Conservation (phyloP, 1,140 invertebrate species). For the Trachymyrmex septentrionalis region DNA sequence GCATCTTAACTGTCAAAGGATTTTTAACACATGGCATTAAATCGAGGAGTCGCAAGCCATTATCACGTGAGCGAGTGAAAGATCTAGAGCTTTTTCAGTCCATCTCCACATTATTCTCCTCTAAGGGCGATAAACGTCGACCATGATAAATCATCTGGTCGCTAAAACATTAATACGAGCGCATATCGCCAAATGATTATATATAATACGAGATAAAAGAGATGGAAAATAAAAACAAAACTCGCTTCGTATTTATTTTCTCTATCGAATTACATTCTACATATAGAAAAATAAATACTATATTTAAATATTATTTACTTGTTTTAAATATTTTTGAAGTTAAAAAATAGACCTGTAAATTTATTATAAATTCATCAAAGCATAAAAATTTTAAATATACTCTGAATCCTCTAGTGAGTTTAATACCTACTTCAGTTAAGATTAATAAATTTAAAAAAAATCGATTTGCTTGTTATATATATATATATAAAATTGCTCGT, state of each 20-base stretch:
- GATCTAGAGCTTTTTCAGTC: conserved; percentile 1
- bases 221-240: not conserved
- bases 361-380: no score
- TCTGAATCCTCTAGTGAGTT: no score
- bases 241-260: not conserved
- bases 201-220: conserved; percentile 8
- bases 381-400: no score
- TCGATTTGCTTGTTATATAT: no score
- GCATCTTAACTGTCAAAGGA: not conserved
- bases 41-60: not conserved
- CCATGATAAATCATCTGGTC: conserved; percentile 15
- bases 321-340: no score
- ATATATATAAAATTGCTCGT: no score
- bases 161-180: conserved; percentile 31
- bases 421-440: no score
- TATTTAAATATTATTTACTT: no score
- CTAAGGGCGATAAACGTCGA: conserved; percentile 28
- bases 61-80: not conserved
- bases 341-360: no score
- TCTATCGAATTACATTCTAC: not conserved
- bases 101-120: not conserved
- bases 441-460: no score
- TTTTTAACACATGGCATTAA: conserved; percentile 3
- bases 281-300: no score
- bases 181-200: conserved; percentile 2